Conservation (phyloP, 2,888 invertebrate genomes). For the Deilephila elpenor region DNA sequence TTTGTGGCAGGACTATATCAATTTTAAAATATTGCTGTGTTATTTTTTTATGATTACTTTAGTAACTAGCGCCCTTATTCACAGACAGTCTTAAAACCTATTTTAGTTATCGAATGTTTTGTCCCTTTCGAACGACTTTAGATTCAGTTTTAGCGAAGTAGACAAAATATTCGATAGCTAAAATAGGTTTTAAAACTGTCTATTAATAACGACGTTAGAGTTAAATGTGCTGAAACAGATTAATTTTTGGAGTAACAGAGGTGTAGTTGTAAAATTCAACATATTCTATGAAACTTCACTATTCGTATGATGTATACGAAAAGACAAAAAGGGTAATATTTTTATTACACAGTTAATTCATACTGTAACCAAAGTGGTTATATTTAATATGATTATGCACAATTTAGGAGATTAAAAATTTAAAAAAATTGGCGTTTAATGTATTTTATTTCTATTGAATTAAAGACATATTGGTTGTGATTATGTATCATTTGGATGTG, state of each 20-base stretch:
- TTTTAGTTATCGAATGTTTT: no score
- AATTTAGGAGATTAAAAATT: not conserved
- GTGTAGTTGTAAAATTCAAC: not conserved
- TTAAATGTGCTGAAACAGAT: no score
- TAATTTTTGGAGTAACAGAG: not conserved
- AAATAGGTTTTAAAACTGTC: no score
- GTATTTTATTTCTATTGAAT: not conserved
- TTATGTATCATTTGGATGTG: not conserved
- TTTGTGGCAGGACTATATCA: not conserved
- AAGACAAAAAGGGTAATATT: not conserved
- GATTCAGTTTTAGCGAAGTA: no score
- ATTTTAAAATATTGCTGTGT: not conserved
- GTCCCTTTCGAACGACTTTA: no score
- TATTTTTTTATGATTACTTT: no score
- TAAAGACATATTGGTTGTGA: slow-evolving; percentile 20
- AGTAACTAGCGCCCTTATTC: no score
- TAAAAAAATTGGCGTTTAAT: not conserved
- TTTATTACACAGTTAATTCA: no score
- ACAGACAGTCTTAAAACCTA: no score
- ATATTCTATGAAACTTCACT: not conserved
- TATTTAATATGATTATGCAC: not conserved
- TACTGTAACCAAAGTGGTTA: no score
- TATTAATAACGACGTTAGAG: no score
- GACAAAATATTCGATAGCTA: no score
- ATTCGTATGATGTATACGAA: not conserved